phyloP scores from a whole-genome alignment of 2,113 vertebrate species.

The Microcebus ravelobensis region DNA sequence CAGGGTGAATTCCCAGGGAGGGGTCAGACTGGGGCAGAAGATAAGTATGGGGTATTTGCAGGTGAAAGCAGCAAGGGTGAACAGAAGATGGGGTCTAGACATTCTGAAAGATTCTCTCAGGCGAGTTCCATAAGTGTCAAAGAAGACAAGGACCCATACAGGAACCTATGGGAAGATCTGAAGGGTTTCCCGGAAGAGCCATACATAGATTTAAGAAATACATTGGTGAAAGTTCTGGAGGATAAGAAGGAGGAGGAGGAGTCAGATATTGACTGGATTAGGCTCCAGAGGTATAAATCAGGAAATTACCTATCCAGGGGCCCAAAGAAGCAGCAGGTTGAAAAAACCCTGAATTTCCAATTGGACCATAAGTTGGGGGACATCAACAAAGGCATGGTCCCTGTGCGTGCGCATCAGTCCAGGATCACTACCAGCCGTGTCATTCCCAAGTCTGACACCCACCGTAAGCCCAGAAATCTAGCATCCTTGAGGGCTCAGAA shows the following conservation, averaged over 20 bases:
- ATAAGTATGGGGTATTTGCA: too few species aligned
- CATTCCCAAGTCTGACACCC: background rate
- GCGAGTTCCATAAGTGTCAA: rapidly evolving
- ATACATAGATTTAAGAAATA: rapidly evolving
- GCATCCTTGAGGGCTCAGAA: background rate
- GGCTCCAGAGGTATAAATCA: background rate
- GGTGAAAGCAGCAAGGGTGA: rapidly evolving
- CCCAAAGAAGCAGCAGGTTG: background rate
- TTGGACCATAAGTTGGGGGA: background rate
- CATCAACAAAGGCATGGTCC: background rate
- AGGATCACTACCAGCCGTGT: background rate
- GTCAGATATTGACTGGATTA: rapidly evolving
- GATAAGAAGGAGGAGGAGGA: background rate
- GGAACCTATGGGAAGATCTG: rapidly evolving
- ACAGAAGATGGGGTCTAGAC: background rate
- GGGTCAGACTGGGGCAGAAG: background rate
- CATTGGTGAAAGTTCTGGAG: background rate
- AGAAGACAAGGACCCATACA: rapidly evolving
- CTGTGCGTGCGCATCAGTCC: background rate
- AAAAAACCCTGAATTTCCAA: background rate
- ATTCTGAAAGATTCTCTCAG: background rate
- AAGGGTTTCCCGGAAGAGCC: rapidly evolving
- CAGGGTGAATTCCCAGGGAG: rapidly evolving
- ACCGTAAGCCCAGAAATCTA: background rate
- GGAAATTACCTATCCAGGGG: background rate